Conservation (phyloP, 2,888 invertebrate species). For the Ashinkailepas kermadecensis region DNA sequence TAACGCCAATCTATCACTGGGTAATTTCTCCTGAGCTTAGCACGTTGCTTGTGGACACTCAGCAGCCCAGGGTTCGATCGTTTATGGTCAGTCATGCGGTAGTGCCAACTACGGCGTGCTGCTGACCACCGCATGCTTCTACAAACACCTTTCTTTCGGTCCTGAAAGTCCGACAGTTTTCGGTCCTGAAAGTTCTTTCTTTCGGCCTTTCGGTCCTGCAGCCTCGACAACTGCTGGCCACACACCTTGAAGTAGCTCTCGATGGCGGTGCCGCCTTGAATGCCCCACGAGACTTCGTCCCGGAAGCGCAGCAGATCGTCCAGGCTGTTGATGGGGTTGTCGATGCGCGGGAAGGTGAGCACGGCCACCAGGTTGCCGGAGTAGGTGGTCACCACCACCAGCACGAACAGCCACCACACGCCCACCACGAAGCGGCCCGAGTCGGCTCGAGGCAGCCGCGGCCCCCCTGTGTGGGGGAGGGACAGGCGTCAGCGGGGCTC, state of each 20-base stretch:
- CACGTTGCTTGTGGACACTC: too few relatives aligned
- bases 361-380: slow-evolving; percentile 88
- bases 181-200: too few relatives aligned
- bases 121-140: too few relatives aligned
- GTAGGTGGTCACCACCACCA: slow-evolving; percentile 82
- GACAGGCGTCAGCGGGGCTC: too few relatives aligned
- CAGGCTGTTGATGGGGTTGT: slow-evolving; percentile 60
- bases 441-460: slow-evolving; percentile 74
- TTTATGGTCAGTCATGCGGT: too few relatives aligned
- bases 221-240: neutral
- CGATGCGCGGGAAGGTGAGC: slow-evolving; percentile 67
- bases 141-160: too few relatives aligned
- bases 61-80: too few relatives aligned
- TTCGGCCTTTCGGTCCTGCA: too few relatives aligned
- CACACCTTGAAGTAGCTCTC: slow-evolving; percentile 55
- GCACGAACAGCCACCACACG: slow-evolving; percentile 85
- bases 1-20: too few relatives aligned
- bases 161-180: too few relatives aligned
- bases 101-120: too few relatives aligned
- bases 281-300: slow-evolving; percentile 61
- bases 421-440: slow-evolving; percentile 78
- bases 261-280: slow-evolving; percentile 64
- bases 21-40: too few relatives aligned
- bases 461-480: slow-evolving; percentile 56
- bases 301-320: slow-evolving; percentile 51